Evolutionary conservation across 2,113 vertebrate species (phyloP), one percentile per base, ranked within the genome.

Genomic region (Eptatretus burgeri): DNA sequence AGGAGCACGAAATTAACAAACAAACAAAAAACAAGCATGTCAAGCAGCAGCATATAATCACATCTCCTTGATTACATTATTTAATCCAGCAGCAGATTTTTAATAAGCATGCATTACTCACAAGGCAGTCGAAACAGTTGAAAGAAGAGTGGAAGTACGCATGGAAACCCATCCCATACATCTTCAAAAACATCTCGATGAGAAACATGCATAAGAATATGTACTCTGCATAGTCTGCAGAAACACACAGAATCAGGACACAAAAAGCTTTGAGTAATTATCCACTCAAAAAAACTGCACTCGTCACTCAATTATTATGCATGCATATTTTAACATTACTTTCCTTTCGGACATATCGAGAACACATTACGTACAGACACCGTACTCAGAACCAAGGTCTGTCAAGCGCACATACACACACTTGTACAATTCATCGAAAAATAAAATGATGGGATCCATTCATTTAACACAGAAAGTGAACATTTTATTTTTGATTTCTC

Each of bases 1-100:
- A 41, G 27, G 27, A 41, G 27, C 27, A 41, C 7, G 27, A 41
- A 41, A 41, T 7, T 41, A 41, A 41, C 7, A 41, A 2, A 41
- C 7, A 41, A 2, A 41, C 27, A 41, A 41, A 41, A 41, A 41
- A 41, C 41, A 8, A 41, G 27, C 20, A 49, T 1, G 10, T 16
- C 14, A 60, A 62, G 63, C n/a, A 56, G 63, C 65, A 62, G 66
- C 50, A 14, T n/a, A 67, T 65, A 41, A 41, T 41, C 27, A 41
- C 27, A 41, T 41, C 27, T 41, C 27, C 27, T 41, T 41, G 27
- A 41, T 7, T 41, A 41, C 27, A 41, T 41, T 41, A 41, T 41
- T 41, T 41, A 41, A 41, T 41, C 27, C 27, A 41, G 27, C 27
- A 41, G 27, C 27, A 41, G 3, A 41, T 41, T 41, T n/a, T 60